Conservation (phyloP, 1,140 invertebrate species). For the Cataglyphis hispanica region DNA sequence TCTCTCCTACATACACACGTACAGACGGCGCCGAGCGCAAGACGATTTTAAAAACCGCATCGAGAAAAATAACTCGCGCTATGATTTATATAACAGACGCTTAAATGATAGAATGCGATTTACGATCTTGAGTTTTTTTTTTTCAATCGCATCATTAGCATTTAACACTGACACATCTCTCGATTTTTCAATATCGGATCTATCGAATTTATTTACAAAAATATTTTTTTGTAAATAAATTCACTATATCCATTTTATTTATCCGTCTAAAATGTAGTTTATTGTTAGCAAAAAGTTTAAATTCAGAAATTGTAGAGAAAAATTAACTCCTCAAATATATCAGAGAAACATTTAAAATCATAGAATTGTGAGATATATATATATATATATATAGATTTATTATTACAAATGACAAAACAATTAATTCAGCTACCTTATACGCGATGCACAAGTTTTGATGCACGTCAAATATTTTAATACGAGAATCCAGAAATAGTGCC, state of each 20-base stretch:
- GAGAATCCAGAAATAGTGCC: not conserved
- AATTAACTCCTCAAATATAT: too few species aligned
- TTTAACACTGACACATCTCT: not conserved
- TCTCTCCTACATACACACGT: too few species aligned
- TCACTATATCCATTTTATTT: too few species aligned
- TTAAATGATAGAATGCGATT: not conserved
- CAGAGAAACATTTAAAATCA: too few species aligned
- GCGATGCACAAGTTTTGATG: not conserved
- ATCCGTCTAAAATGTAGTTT: too few species aligned
- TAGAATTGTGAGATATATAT: too few species aligned
- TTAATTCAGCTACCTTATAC: not conserved
- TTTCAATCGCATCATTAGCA: not conserved
- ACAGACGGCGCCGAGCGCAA: not conserved
- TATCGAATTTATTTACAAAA: not conserved
- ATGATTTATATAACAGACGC: conserved; percentile 42
- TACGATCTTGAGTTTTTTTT: not conserved
- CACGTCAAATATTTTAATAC: not conserved
- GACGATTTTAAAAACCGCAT: conserved; percentile 28
- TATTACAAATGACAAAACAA: not conserved
- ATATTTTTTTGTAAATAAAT: too few species aligned
- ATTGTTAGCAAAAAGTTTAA: too few species aligned
- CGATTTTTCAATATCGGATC: not conserved
- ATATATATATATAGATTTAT: too few species aligned
- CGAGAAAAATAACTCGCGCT: conserved; percentile 41
- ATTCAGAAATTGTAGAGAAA: too few species aligned